Evolutionary conservation across 2,113 vertebrate genomes (phyloP), one percentile per base, ranked within the genome.

Genomic region (Psittacus erithacus): DNA sequence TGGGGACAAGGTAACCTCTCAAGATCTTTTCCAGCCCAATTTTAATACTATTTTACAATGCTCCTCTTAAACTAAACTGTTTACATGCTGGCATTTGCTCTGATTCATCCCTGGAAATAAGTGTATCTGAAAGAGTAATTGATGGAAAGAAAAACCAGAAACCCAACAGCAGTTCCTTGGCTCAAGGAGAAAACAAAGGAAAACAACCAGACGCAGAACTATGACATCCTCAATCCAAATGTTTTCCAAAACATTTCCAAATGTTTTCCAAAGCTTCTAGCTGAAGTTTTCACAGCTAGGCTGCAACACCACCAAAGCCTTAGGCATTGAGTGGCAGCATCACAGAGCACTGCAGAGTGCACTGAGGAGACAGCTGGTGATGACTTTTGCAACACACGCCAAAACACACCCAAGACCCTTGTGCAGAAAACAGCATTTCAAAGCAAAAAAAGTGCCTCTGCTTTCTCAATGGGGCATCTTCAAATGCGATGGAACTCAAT

Each of bases 231-330:
- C 4, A 0, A 84, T 84, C 57, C 89, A 92, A 95, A 92, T 85
- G 78, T 92, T 94, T 96, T 79, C 95, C 92, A 93, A 94, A 95
- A 94, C 84, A 85, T 28, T 94, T 93, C 90, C 87, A 94, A 94
- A 93, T 96, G 93, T 95, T 95, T 93, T 93, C 80, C 94, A 92
- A 90, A 93, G 88, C 90, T 90, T 90, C 70, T 63, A 95, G 85
- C 67, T 49, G 92, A 96, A 93, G 79, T 75, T 85, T 93, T 94
- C 90, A 69, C 18, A 93, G 78, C 47, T 8, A 71, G 47, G 39
- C 75, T 93, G 55, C 3, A 17, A 17, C 10, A 38, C 57, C 52
- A 76, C 63, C 84, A 90, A 85, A 85, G 75, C 92, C 90, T 65
- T 2, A 0, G 76, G 88, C 85, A 44, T 0, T 60, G 33, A 90